A percentile compares a stretch with the other conserved stretches of the same genome.
phyloP scores from a whole-genome alignment of 2,888 invertebrate genomes.

The Caenorhabditis sp. region DNA sequence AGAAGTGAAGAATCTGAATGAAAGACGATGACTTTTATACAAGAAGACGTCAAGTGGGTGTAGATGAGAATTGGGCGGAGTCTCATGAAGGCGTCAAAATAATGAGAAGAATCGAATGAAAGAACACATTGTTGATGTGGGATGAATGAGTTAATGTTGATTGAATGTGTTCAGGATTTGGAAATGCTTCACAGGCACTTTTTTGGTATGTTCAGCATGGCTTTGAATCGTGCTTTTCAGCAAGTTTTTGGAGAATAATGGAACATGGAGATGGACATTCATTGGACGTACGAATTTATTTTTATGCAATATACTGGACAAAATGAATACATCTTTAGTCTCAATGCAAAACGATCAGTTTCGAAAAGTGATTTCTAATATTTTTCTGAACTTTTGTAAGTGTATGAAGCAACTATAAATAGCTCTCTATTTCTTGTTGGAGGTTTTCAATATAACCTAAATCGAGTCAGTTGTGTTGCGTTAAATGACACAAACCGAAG shows the following conservation, averaged over 20 bases:
- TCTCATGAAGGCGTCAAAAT: constrained; percentile 51
- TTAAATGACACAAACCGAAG: too few relatives aligned
- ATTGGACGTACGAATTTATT: too few relatives aligned
- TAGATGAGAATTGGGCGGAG: constrained; percentile 10
- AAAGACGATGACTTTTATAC: constrained; percentile 49
- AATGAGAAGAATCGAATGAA: constrained; percentile 14
- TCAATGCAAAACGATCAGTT: too few relatives aligned
- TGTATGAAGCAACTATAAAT: too few relatives aligned
- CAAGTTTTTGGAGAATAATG: background rate
- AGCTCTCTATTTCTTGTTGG: too few relatives aligned
- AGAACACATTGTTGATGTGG: constrained; percentile 35
- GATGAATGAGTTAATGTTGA: constrained; percentile 42
- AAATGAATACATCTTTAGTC: too few relatives aligned
- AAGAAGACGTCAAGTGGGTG: constrained; percentile 54
- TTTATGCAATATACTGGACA: too few relatives aligned
- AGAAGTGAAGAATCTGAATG: constrained; percentile 13
- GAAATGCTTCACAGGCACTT: constrained; percentile 1
- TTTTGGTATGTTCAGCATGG: background rate
- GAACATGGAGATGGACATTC: background rate
- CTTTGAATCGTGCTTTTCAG: background rate
- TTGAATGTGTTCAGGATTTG: constrained; percentile 10
- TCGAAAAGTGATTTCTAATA: too few relatives aligned
- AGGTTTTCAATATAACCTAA: too few relatives aligned
- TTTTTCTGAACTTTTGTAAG: too few relatives aligned
- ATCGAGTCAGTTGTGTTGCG: too few relatives aligned